Evolutionary conservation across 2,113 vertebrate genomes (phyloP), one percentile per base, ranked within the genome.

Genomic region (Peromyscus polionotus): DNA sequence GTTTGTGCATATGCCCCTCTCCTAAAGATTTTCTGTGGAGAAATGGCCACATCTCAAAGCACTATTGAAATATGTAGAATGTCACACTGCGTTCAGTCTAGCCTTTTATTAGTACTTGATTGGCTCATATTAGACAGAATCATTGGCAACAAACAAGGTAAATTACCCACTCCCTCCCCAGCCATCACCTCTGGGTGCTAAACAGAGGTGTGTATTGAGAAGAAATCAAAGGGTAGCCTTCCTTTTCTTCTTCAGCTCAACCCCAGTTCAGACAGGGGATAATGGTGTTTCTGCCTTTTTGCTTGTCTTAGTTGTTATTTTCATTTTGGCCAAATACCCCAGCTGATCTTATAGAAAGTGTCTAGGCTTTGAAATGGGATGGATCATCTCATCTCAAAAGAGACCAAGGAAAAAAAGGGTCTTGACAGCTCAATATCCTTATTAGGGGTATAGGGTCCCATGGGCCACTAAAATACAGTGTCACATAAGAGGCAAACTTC

Each of bases 401-500:
- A 98, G 90, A 96, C 98, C 97, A 96, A 96, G 65, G 54, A 96
- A 39, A 88, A 97, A 97, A 98, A 97, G 86, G 97, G 97, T 96
- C 97, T 97, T 96, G 97, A 98, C 98, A 98, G 97, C 96, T 97
- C 94, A 33, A 3, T 98, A 98, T 98, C 98, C 98, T 98, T 96
- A 97, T 88, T 95, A 93, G 4, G 39, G 61, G 14, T 84, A 20
- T 33, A 26, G 61, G 26, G 73, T 98, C 98, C 91, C 98, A 68
- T 73, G 98, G 98, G 98, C 98, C 97, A 98, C 98, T 98, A 98
- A 97, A 98, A 97, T 94, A 96, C 97, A 98, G 36, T 86, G 98
- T 98, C 98, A 98, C 97, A 98, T 96, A 98, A 98, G 98, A 98
- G 97, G 98, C 98, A 99, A 99, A 99, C 98, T 99, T 99, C 98